Evolutionary conservation across 1,140 invertebrate genomes (phyloP).

Genomic region (Papilio dardanus): DNA sequence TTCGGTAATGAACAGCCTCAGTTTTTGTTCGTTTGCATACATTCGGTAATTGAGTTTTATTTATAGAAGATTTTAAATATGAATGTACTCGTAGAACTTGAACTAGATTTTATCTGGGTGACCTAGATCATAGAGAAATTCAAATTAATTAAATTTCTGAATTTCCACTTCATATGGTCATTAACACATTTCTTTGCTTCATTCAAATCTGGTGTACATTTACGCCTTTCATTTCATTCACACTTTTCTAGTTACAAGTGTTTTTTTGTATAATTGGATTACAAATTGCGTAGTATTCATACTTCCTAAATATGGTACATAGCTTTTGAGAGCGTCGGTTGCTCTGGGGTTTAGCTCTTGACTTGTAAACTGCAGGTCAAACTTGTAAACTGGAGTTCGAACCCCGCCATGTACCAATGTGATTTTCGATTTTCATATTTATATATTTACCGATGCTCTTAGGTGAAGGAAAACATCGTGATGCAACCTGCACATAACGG

Average conservation of each 20-base stretch:
- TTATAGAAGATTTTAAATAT: not conserved
- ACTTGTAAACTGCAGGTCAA: no score
- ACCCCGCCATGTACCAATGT: no score
- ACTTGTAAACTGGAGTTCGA: no score
- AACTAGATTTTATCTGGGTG: conserved; percentile 2
- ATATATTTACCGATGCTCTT: no score
- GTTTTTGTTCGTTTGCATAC: not conserved
- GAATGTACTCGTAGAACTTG: conserved; percentile 4
- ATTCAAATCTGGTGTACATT: not conserved
- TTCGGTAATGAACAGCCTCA: no score
- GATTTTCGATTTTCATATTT: no score
- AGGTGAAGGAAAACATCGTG: no score
- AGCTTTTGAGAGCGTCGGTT: no score
- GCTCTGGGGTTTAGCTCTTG: no score
- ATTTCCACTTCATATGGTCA: not conserved
- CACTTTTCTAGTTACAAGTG: not conserved
- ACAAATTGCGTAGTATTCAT: not conserved
- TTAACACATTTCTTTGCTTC: not conserved
- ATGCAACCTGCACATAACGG: no score
- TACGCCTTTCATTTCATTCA: not conserved
- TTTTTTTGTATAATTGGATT: not conserved
- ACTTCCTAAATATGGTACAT: not conserved
- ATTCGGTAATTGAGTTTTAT: not conserved
- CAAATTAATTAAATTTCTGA: not conserved
- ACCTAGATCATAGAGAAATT: not conserved